A percentile compares a stretch with the other conserved stretches of the same genome.
Evolutionary conservation across 1,140 invertebrate species (phyloP).

Genomic region (Drosophila carrolli): DNA sequence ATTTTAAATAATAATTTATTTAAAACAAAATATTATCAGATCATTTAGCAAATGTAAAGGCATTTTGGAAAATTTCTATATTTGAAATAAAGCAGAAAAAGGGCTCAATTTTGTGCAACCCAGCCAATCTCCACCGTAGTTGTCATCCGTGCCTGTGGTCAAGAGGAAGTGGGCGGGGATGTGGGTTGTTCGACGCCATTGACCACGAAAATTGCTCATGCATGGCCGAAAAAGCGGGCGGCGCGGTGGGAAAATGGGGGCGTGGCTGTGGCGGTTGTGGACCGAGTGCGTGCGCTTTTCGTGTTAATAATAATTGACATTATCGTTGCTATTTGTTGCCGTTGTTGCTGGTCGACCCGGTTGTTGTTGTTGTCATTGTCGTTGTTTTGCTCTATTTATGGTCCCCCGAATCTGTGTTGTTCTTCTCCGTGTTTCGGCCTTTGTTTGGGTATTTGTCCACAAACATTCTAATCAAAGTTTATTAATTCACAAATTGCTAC

Average conservation of each 20-base stretch:
- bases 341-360: constrained; percentile 10
- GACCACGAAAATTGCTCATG: constrained; percentile 68
- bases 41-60: too few relatives aligned
- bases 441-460: constrained; percentile 55
- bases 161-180: constrained; percentile 28
- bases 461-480: constrained; percentile 73
- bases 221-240: constrained; percentile 40
- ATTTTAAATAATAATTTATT: too few relatives aligned
- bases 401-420: constrained; percentile 33
- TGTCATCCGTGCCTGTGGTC: constrained; percentile 40
- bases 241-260: constrained; percentile 1
- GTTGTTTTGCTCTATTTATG: constrained; percentile 60
- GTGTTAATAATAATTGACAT: constrained; percentile 78
- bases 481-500: constrained; percentile 75
- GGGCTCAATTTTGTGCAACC: too few relatives aligned
- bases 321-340: constrained; percentile 54
- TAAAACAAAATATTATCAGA: too few relatives aligned
- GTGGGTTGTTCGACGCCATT: constrained; percentile 63
- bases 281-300: constrained; percentile 57
- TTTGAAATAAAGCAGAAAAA: too few relatives aligned
- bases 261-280: constrained; percentile 17
- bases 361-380: constrained; percentile 32
- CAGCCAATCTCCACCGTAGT: constrained; percentile 10
- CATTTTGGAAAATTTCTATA: too few relatives aligned
- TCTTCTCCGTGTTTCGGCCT: constrained; percentile 35